phyloP scores from a whole-genome alignment of 64 coral and sea anemone genomes.

The Exaiptasia diaphana region DNA sequence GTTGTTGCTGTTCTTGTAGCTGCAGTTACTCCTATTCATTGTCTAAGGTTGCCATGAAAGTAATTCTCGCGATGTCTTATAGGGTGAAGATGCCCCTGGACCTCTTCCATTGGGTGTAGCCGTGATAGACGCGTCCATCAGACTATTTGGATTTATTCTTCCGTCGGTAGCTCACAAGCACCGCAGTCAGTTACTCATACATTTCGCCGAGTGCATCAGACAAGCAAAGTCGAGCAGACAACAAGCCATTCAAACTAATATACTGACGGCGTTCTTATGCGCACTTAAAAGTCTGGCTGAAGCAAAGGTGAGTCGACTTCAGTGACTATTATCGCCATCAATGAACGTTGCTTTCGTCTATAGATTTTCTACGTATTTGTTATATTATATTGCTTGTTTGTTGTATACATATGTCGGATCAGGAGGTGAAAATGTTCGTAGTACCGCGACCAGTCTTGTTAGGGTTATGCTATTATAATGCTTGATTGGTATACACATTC shows the following conservation, averaged over 20 bases:
- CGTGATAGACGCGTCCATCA: slow-evolving; percentile 91
- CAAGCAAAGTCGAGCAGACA: slow-evolving; percentile 85
- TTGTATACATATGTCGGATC: slow-evolving; percentile 62
- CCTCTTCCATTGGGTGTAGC: slow-evolving; percentile 89
- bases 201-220: slow-evolving; percentile 92
- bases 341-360: no score
- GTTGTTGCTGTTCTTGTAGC: no score
- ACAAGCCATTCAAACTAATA: slow-evolving; percentile 94
- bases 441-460: slow-evolving; percentile 84
- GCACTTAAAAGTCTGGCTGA: slow-evolving; percentile 58
- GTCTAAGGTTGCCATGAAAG: no score
- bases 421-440: slow-evolving; percentile 89
- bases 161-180: slow-evolving; percentile 90
- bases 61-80: neutral
- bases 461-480: no score
- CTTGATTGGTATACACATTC: no score
- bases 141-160: slow-evolving; percentile 85
- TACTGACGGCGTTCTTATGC: slow-evolving; percentile 92
- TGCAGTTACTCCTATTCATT: no score
- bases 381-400: neutral
- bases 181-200: slow-evolving; percentile 80
- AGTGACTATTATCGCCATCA: no score
- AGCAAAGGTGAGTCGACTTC: slow-evolving; percentile 29
- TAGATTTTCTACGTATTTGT: neutral
- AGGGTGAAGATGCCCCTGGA: slow-evolving; percentile 89